Percentiles rank a stretch among this genome's conserved stretches.
phyloP scores from a whole-genome alignment of 2,113 vertebrate genomes.

The Crotalus helleri region DNA sequence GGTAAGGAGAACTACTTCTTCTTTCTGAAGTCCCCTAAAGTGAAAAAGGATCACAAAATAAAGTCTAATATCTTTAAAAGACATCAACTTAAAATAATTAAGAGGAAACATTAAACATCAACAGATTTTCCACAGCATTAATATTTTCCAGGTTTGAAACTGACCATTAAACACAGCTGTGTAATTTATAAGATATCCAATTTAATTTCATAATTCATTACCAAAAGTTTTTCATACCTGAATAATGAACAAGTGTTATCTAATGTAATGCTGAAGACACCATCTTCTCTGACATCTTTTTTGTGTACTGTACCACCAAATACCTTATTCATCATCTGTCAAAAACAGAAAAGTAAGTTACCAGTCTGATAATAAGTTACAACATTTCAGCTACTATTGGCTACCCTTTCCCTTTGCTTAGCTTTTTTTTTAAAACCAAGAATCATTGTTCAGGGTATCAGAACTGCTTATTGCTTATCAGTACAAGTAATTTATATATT shows the following conservation, averaged over 20 bases:
- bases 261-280: constrained; percentile 89
- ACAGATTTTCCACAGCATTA: neutral
- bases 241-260: constrained; percentile 95
- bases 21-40: constrained; percentile 93
- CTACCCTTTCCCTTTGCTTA: too few species aligned
- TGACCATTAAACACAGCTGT: neutral
- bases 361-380: neutral
- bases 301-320: constrained; percentile 97
- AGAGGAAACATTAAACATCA: neutral
- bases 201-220: accelerated
- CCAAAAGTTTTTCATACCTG: constrained; percentile 71
- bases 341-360: constrained; percentile 24
- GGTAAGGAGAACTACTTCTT: constrained; percentile 92
- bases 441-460: neutral
- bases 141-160: neutral
- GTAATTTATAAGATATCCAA: neutral
- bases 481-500: neutral
- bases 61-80: neutral
- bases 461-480: neutral
- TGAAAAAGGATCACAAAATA: constrained; percentile 16
- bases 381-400: neutral
- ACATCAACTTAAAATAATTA: neutral
- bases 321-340: constrained; percentile 99
- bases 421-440: neutral
- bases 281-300: constrained; percentile 93